Evolutionary conservation across 2,888 invertebrate species (phyloP).

Genomic region (Dynastes hyllus): DNA sequence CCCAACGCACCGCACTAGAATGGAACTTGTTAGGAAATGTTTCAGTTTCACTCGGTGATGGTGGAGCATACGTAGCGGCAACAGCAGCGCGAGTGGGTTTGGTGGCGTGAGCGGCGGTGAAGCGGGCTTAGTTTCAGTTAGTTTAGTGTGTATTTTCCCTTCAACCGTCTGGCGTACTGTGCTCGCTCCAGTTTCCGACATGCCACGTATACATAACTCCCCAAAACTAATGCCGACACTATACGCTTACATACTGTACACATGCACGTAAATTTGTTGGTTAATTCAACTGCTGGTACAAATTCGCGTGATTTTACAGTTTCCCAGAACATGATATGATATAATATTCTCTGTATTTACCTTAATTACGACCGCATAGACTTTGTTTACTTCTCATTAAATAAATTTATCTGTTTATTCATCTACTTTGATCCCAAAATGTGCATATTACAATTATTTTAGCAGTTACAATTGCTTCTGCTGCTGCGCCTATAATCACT

Average conservation of each 20-base stretch:
- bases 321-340: too few species aligned
- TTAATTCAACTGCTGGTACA: background rate
- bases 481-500: too few species aligned
- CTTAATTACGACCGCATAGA: too few species aligned
- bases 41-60: conserved; percentile 47
- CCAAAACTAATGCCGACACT: conserved; percentile 22
- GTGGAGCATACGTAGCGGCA: conserved; percentile 20
- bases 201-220: conserved; percentile 30
- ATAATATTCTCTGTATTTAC: too few species aligned
- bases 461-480: too few species aligned
- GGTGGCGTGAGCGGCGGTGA: conserved; percentile 28
- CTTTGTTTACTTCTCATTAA: too few species aligned
- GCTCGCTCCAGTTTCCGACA: conserved; percentile 31
- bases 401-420: too few species aligned
- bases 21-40: conserved; percentile 52
- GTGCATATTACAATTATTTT: too few species aligned
- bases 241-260: background rate
- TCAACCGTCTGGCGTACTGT: conserved; percentile 16
- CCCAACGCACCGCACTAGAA: conserved; percentile 63
- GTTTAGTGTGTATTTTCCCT: conserved; percentile 46
- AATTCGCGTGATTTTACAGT: background rate
- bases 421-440: too few species aligned
- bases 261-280: background rate
- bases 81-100: background rate
- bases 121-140: conserved; percentile 46